Evolutionary conservation across 2,888 invertebrate species (phyloP), one percentile per base, ranked within the genome.

Genomic region (Drosophila limbata): DNA sequence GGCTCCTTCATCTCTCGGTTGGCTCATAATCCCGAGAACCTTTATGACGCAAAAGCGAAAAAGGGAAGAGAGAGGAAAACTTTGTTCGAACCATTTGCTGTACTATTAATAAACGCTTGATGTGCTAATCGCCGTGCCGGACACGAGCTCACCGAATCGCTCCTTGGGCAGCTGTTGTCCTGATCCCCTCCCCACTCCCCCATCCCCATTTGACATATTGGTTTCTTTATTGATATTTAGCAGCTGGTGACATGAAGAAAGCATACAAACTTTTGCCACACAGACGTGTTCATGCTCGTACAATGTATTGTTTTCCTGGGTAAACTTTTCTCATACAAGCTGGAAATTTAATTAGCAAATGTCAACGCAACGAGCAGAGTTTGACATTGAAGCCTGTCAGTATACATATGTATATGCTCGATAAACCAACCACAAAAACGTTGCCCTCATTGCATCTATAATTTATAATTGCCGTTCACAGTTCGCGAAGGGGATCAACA

Each of bases 191-290:
- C 21, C 21, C 21, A n/a, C 3, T 44, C 37, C 13, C 9, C 5
- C n/a, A 37, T 35, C 59, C 64, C 42, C 39, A 69, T 74, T 81
- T 84, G 86, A 84, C 86, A 84, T 89, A 90, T 88, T 87, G 89
- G 90, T 89, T 88, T 87, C 83, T 83, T 88, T 90, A 90, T 89
- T 88, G 84, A 81, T 89, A 85, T 81, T 78, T 84, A 73, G 73
- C 88, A 86, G 88, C 77, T 83, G 82, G 71, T 69, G 72, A 76
- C 76, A 57, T 72, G 42, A 60, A 45, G 64, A 42, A 69, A 59
- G 39, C 72, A 37, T 44, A 44, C 40, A 70, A 88, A 85, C 64
- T 74, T 57, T 88, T 85, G 70, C 39, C 17, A 44, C 56, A 63
- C 37, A 65, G 40, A 68, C 78, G 65, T 73, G 81, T 51, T 37